Base-by-base conservation (phyloP, 2,797 vertebrate genomes). In the Sebastes steindachneri region DNA sequence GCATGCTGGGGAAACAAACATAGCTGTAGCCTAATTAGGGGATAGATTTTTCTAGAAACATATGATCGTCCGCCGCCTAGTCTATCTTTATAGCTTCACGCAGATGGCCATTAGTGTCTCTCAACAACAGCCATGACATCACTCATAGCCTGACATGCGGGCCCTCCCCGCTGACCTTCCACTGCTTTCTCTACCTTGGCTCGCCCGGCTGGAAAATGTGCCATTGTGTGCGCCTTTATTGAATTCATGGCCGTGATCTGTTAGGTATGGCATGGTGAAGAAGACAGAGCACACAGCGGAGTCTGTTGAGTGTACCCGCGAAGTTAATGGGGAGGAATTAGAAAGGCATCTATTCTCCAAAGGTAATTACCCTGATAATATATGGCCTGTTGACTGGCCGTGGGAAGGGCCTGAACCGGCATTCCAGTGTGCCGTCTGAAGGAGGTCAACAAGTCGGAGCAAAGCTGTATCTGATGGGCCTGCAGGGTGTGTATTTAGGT, bases 311-410 rank as follows among this genome's bases (percentile, higher is more conserved):
- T 71, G 68, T 51, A 69, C 54, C 83, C 72, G 63, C 51, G 8
- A 73, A 81, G 88, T 73, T 85, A 89, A 91, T 86, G 74, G 75
- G 51, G 14, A 88, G 54, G 76, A 74, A 85, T 91, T 87, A 84
- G 87, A 86, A 83, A 92, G 84, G 80, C 86, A 87, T 92, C 76
- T 78, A 77, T 89, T 92, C 90, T 92, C 81, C 68, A 21, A 71
- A 87, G 88, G 90, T 90, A 92, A 94, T 94, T 92, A 84, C 80
- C 88, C 87, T 64, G 87, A 88, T 93, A 89, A 93, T 92, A 91
- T 89, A 93, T 58, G 91, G 86, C 83, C 87, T 86, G 88, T 87
- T 92, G 91, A 79, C 91, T 76, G 82, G 76, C 82, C 37, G 77
- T 91, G 92, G 80, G 88, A 89, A 90, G 87, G 80, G 81, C 80